These are phyloP conservation scores for Amphipoea lucens DNA, from an alignment of 2,888 invertebrate genomes.

Conservation along the genomic window DNA sequence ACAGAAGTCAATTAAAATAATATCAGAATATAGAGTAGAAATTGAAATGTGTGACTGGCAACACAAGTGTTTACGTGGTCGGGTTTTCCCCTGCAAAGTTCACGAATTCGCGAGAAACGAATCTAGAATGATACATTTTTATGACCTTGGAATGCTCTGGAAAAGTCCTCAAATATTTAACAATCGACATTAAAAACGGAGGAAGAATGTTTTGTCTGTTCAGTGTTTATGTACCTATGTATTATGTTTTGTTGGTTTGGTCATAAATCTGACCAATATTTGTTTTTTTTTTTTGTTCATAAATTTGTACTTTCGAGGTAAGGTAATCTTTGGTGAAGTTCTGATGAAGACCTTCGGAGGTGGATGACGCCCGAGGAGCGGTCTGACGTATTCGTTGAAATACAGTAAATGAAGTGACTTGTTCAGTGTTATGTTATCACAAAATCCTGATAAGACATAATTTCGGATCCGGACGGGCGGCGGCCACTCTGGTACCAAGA, in stretches of 20 bases:
- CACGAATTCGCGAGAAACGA: neutral
- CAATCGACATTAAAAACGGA: neutral
- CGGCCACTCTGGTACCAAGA: neutral
- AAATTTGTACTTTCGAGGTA: neutral
- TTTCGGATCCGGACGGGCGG: neutral
- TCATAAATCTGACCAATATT: neutral
- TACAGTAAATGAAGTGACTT: neutral
- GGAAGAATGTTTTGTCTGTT: no score
- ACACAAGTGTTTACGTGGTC: neutral
- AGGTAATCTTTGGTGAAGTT: neutral
- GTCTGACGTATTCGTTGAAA: neutral
- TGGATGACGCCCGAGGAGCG: neutral
- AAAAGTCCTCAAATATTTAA: neutral
- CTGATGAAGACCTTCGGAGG: neutral
- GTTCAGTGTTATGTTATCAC: neutral
- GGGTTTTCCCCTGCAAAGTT: neutral
- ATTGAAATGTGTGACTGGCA: slow-evolving; percentile 21
- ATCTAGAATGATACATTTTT: neutral
- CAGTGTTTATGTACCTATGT: neutral
- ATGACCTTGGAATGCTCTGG: neutral
- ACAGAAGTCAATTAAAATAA: neutral
- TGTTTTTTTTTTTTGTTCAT: neutral
- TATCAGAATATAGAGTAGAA: slow-evolving; percentile 20
- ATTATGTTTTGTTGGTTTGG: neutral
- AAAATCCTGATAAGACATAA: neutral